Percentiles rank a stretch among this genome's conserved stretches.
These are phyloP conservation scores for Dolichotis patagonum DNA, from an alignment of 2,113 vertebrate species.

Conservation along the genomic window DNA sequence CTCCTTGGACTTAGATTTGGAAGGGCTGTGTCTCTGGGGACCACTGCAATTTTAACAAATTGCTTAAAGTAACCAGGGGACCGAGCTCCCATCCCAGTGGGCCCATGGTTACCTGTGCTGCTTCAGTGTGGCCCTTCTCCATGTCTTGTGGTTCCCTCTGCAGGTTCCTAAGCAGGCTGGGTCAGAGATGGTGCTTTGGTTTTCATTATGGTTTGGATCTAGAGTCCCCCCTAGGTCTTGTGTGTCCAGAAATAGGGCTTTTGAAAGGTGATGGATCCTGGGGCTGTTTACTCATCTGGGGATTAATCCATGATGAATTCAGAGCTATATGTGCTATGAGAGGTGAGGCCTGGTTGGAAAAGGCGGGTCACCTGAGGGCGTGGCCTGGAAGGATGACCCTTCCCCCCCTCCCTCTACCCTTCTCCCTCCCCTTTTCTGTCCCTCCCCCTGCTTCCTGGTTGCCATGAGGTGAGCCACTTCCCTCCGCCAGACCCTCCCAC, in stretches of 20 bases:
- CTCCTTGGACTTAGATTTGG: constrained; percentile 55
- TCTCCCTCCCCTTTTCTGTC: too few relatives aligned
- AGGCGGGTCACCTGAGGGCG: background rate
- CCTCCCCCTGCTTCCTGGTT: background rate
- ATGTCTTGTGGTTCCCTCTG: too few relatives aligned
- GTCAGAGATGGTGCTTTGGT: background rate
- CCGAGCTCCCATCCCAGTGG: background rate
- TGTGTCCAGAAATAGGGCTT: background rate
- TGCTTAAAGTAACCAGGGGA: background rate
- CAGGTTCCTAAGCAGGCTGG: background rate
- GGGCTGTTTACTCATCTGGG: background rate
- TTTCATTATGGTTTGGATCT: background rate
- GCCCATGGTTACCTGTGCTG: background rate
- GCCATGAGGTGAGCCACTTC: background rate
- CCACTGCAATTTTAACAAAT: constrained; percentile 50
- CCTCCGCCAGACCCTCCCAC: background rate
- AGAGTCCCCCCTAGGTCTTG: background rate
- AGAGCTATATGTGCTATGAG: background rate
- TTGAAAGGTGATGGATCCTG: background rate
- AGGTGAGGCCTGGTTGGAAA: background rate
- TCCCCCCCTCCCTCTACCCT: background rate
- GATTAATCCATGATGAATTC: background rate
- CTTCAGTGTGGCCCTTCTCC: background rate
- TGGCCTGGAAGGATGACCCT: background rate
- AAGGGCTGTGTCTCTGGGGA: constrained; percentile 62